Base-by-base conservation (phyloP, 2,113 vertebrate genomes). In the Stercorarius parasiticus region DNA sequence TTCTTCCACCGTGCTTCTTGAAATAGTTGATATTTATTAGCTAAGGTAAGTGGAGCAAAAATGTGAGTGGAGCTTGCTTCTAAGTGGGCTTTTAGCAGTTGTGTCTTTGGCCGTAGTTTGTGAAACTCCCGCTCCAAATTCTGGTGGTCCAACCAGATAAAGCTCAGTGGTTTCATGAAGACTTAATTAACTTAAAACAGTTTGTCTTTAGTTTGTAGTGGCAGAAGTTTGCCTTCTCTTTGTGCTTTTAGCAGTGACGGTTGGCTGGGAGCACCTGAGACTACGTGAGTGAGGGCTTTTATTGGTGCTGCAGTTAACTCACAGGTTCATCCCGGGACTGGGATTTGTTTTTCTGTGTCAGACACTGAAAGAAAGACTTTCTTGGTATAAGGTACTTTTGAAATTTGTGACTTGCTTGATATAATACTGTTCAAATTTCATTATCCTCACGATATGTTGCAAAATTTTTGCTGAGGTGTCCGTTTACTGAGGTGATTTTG, bases 311-410 rank as follows among this genome's bases (percentile, higher is more conserved):
- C 29, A 6, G 15, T 62, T 90, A 53, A 21, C 58, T 61, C 5
- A 1, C 0, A 0, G 29, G 27, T 77, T 90, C 45, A 10, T 55
- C 26, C 38, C 36, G 38, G 11, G 1, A 3, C 0, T 72, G 34
- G 25, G 34, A 9, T 69, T 64, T 90, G 40, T 36, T 14, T 93
- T 94, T 58, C 30, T 36, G 0, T 56, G 70, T 82, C 62, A 76
- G 53, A 50, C 34, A 38, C 59, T 61, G 61, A 40, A 82, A 45
- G 17, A 50, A 32, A 52, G 52, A 16, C 23, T 86, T 86, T 21
- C 32, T 78, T 74, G 38, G 9, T 42, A 2, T 25, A 25, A 18
- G 5, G 10, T 49, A 6, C 56, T 61, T 79, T 8, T 50, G 34
- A 64, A 56, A 53, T 85, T 34, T n/a, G 8, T 73, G 82, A 6